Evolutionary conservation across 1,140 invertebrate species (phyloP).

Genomic region (Cydia fagiglandana): DNA sequence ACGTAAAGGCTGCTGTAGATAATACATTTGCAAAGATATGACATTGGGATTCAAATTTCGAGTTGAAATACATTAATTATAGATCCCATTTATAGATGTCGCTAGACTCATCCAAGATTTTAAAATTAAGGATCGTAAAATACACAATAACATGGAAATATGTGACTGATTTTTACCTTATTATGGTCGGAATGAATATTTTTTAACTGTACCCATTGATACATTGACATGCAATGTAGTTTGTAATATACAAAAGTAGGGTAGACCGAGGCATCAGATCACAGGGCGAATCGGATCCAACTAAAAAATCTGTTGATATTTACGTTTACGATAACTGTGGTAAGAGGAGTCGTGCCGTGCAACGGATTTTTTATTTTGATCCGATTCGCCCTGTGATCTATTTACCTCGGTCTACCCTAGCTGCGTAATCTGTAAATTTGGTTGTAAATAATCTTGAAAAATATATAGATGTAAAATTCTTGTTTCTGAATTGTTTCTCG

Average conservation of each 20-base stretch:
- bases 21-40: slow-evolving; percentile 24
- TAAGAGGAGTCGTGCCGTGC: no score
- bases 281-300: no score
- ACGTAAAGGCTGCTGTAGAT: slow-evolving; percentile 41
- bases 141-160: neutral
- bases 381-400: no score
- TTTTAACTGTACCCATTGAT: neutral
- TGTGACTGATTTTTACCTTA: slow-evolving; percentile 20
- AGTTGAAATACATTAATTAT: neutral
- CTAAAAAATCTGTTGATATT: no score
- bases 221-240: slow-evolving; percentile 14
- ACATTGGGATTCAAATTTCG: neutral
- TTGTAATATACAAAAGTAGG: neutral
- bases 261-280: no score
- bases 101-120: slow-evolving; percentile 36
- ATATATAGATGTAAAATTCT: slow-evolving; percentile 35
- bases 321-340: no score
- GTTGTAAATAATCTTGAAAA: slow-evolving; percentile 72
- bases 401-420: no score
- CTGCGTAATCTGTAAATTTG: slow-evolving; percentile 62
- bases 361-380: no score
- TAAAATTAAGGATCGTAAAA: slow-evolving; percentile 26
- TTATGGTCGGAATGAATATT: slow-evolving; percentile 33
- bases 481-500: slow-evolving; percentile 32
- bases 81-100: slow-evolving; percentile 32